Evolutionary conservation across 1,140 invertebrate species (phyloP).

Genomic region (Temnothorax nylanderi): DNA sequence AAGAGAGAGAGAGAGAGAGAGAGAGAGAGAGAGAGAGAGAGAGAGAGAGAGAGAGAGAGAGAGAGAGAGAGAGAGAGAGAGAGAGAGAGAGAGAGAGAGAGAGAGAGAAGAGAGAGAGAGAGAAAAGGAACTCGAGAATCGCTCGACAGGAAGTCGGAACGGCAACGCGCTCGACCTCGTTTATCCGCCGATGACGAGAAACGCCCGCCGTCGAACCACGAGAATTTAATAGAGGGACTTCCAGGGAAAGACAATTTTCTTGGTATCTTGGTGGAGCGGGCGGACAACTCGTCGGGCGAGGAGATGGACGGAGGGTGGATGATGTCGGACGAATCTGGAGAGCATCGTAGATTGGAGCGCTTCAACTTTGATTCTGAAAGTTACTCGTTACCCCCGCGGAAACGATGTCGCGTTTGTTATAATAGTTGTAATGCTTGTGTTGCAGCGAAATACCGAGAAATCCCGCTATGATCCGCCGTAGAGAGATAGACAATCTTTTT

Average conservation of each 20-base stretch:
- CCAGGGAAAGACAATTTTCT: slow-evolving; percentile 69
- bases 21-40: background rate
- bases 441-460: slow-evolving; percentile 7
- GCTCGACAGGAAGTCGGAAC: slow-evolving; percentile 32
- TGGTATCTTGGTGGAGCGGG: slow-evolving; percentile 52
- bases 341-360: slow-evolving; percentile 56
- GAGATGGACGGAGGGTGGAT: background rate
- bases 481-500: background rate
- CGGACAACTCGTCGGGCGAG: slow-evolving; percentile 12
- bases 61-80: background rate
- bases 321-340: slow-evolving; percentile 32
- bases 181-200: slow-evolving; percentile 56
- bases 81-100: too few relatives aligned
- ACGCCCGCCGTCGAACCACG: slow-evolving; percentile 61
- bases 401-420: slow-evolving; percentile 50
- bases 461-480: background rate
- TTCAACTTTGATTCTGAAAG: slow-evolving; percentile 57
- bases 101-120: background rate
- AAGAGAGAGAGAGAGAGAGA: too few relatives aligned
- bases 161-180: slow-evolving; percentile 57
- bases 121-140: slow-evolving; percentile 24
- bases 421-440: slow-evolving; percentile 25
- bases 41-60: too few relatives aligned
- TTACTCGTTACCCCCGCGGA: slow-evolving; percentile 52
- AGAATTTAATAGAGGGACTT: slow-evolving; percentile 70